These are phyloP conservation scores for Apus apus DNA, from an alignment of 2,113 vertebrate species.

Conservation along the genomic window DNA sequence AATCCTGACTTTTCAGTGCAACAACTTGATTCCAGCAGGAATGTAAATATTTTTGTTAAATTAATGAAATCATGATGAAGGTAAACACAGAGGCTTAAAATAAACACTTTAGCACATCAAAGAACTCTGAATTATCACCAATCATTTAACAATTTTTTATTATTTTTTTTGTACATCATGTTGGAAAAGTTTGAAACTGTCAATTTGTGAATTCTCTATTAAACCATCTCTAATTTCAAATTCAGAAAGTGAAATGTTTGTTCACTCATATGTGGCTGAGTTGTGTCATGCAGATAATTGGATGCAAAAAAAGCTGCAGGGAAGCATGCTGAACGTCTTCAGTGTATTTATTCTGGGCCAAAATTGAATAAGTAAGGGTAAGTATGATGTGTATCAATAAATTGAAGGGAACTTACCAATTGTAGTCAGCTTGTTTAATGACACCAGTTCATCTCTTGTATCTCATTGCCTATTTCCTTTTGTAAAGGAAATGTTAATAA, in stretches of 20 bases:
- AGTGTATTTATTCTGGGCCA: background rate
- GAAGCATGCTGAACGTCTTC: background rate
- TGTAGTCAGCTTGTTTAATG: background rate
- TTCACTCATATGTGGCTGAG: accelerated
- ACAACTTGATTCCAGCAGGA: background rate
- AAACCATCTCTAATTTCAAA: background rate
- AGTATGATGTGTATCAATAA: background rate
- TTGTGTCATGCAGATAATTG: background rate
- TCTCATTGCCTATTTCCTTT: background rate
- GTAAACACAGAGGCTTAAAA: background rate
- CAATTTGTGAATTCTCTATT: background rate
- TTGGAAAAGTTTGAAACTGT: background rate
- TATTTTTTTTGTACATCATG: accelerated
- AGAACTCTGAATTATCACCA: background rate
- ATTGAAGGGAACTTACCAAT: background rate
- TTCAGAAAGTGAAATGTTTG: background rate
- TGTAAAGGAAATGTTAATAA: background rate
- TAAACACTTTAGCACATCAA: background rate
- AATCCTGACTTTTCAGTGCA: background rate
- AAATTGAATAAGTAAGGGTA: background rate
- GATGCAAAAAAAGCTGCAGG: background rate
- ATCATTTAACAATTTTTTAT: background rate
- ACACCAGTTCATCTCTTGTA: background rate
- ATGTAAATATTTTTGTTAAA: background rate
- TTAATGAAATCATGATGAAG: background rate